Conservation (phyloP, 2,113 vertebrate genomes). For the Eptesicus fuscus region DNA sequence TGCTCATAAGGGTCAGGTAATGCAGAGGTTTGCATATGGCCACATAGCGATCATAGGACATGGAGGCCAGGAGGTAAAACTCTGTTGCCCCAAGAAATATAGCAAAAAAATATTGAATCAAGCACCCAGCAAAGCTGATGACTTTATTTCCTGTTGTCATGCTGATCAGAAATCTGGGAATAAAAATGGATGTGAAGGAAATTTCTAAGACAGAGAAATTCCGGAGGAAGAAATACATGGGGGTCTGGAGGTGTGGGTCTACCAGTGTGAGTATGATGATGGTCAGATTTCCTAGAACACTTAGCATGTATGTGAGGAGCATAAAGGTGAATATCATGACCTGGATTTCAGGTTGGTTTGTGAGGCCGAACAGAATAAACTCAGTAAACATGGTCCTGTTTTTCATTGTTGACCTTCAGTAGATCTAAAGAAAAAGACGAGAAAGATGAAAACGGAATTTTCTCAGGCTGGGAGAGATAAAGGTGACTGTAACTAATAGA, state of each 20-base stretch:
- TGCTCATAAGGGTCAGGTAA: slow-evolving; percentile 50
- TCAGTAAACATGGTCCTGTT: slow-evolving; percentile 33
- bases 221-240: slow-evolving; percentile 52
- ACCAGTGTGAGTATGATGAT: slow-evolving; percentile 53
- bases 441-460: background rate
- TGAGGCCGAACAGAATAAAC: slow-evolving; percentile 61
- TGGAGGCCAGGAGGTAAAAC: slow-evolving; percentile 59
- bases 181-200: slow-evolving; percentile 55
- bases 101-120: slow-evolving; percentile 58
- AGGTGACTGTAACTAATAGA: background rate
- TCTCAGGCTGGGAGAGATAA: background rate
- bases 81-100: slow-evolving; percentile 58
- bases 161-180: slow-evolving; percentile 39
- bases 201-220: slow-evolving; percentile 64
- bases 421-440: slow-evolving; percentile 8
- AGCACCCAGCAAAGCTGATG: slow-evolving; percentile 55
- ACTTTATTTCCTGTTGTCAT: slow-evolving; percentile 54
- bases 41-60: slow-evolving; percentile 57
- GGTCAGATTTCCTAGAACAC: slow-evolving; percentile 49
- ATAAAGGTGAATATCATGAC: slow-evolving; percentile 39
- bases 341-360: slow-evolving; percentile 43
- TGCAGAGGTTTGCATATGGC: slow-evolving; percentile 59
- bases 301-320: slow-evolving; percentile 54
- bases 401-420: slow-evolving; percentile 34
- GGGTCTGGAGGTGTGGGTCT: slow-evolving; percentile 55